Conservation (phyloP, 2,888 invertebrate genomes). For the Cerceris ruficornis region DNA sequence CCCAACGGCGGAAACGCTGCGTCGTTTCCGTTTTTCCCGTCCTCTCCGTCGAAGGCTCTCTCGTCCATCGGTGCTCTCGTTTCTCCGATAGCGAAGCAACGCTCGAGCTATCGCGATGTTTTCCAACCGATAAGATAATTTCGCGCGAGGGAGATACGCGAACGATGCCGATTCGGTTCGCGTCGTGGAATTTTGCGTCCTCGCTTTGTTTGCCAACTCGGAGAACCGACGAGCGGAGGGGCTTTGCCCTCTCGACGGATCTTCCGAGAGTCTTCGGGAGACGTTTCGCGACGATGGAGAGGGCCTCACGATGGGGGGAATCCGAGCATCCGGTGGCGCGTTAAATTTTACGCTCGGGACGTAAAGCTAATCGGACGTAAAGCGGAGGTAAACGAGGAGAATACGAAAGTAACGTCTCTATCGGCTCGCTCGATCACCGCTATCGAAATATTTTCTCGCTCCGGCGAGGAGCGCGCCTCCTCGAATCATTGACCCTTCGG, state of each 20-base stretch:
- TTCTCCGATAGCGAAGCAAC: constrained; percentile 38
- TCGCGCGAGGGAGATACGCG: constrained; percentile 13
- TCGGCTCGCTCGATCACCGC: constrained; percentile 34
- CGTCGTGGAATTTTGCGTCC: constrained; percentile 10
- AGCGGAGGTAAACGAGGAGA: constrained; percentile 1
- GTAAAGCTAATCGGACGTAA: constrained; percentile 15
- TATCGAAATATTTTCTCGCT: constrained; percentile 27
- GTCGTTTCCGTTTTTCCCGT: too few species aligned
- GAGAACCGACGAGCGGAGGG: too few species aligned
- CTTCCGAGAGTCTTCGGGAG: too few species aligned
- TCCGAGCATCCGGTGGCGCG: constrained; percentile 7
- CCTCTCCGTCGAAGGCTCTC: not conserved
- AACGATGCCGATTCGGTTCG: constrained; percentile 5
- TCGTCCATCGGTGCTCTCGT: constrained; percentile 47
- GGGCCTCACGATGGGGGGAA: not conserved
- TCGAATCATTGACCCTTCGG: constrained; percentile 42
- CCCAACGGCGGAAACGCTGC: too few species aligned
- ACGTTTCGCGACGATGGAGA: not conserved
- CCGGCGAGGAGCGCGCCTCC: constrained; percentile 11
- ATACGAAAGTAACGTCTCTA: constrained; percentile 4
- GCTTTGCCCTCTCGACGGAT: too few species aligned
- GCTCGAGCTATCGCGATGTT: constrained; percentile 55
- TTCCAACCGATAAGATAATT: constrained; percentile 62
- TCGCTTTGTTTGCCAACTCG: not conserved
- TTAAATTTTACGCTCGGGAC: not conserved